Evolutionary conservation across 2,113 vertebrate genomes (phyloP), one percentile per base, ranked within the genome.

Genomic region (Sebastes fasciatus): DNA sequence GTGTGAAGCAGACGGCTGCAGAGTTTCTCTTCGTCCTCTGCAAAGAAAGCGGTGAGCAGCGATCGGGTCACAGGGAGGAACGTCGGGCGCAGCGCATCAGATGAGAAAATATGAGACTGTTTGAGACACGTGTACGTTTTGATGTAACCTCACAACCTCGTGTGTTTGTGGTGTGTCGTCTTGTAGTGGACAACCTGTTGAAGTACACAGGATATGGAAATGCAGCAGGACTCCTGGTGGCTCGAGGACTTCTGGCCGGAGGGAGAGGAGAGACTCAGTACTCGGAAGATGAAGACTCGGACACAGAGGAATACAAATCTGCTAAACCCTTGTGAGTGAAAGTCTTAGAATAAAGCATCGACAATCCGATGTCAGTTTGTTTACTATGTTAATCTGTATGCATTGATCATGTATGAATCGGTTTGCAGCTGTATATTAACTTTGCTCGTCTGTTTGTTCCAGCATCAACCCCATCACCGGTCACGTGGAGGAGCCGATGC

Each of bases 391-490:
- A 10, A 34, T 16, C 34, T n/a, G 21, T 49, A 9, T 64, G 6
- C 5, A 12, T 10, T 17, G 8, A 65, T 58, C 1, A 23, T 8
- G 6, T 57, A 17, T 23, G 9, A 21, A 26, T n/a, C 2, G 0
- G n/a, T 77, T 65, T 48, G 49, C 42, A 51, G 55, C 52, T 55
- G 2, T 57, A 8, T 16, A 17, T 7, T 11, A 1, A 48, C 0
- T 11, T 26, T 57, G 17, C 57, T 61, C 4, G 14, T 51, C 8
- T 69, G 5, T 69, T 54, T 79, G 46, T 88, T 88, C 40, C 82
- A 99, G 98, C 94, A 98, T 99, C 94, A 99, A 99, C 91, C 97
- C 98, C 65, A 98, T 99, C 94, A 99, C 98, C 42, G 98, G 98
- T 88, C 97, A 98, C 58, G 95, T 98, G 63, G 98, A 99, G 94